Conservation (phyloP, 2,797 vertebrate species). For the Acanthurus leucopareius region DNA sequence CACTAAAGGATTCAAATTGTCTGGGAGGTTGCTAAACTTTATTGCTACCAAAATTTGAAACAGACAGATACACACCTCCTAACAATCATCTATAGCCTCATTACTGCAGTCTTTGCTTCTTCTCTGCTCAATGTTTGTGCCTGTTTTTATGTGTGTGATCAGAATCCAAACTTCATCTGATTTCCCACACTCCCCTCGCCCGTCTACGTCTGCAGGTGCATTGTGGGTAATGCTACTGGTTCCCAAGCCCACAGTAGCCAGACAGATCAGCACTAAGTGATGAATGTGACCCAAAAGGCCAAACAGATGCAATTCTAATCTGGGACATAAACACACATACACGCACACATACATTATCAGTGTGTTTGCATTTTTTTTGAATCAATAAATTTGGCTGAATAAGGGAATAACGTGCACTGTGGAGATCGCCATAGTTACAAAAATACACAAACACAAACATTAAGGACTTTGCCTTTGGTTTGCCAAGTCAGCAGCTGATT, state of each 20-base stretch:
- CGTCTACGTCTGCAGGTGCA: slow-evolving; percentile 57
- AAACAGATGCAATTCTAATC: slow-evolving; percentile 60
- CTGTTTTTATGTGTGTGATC: slow-evolving; percentile 23
- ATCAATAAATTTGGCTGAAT: background rate
- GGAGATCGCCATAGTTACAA: background rate
- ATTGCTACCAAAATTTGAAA: background rate
- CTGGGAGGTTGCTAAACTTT: background rate
- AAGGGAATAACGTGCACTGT: background rate
- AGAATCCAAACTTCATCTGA: slow-evolving; percentile 25
- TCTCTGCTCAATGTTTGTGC: slow-evolving; percentile 47
- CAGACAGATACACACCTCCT: background rate
- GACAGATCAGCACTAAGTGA: slow-evolving; percentile 36
- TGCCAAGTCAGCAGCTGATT: background rate
- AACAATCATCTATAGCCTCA: background rate
- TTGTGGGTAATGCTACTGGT: slow-evolving; percentile 68
- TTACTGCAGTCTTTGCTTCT: slow-evolving; percentile 62
- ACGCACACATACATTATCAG: slow-evolving; percentile 6
- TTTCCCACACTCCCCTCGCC: slow-evolving; percentile 56
- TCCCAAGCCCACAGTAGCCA: slow-evolving; percentile 64
- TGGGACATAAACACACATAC: slow-evolving; percentile 22
- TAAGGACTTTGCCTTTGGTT: background rate
- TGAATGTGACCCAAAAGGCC: slow-evolving; percentile 67
- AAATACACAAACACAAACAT: background rate
- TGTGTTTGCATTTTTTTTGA: background rate
- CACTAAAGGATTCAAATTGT: background rate